phyloP scores from a whole-genome alignment of 2,113 vertebrate species.

The Pseudorhombus dupliciocellatus region DNA sequence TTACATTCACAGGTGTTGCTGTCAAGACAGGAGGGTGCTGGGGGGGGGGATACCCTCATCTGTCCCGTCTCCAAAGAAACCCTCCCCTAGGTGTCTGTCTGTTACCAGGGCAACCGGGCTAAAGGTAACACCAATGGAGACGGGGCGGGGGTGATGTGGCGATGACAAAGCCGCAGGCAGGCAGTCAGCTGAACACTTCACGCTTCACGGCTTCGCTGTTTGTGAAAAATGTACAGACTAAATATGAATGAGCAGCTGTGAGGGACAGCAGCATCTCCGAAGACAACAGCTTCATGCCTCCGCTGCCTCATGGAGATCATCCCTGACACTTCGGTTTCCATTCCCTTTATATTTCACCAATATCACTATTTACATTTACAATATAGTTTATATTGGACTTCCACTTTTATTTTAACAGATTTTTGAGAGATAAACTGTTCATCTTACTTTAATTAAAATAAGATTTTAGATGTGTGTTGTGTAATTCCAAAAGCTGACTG shows the following conservation, averaged over 20 bases:
- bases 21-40: slow-evolving; percentile 8
- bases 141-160: slow-evolving; percentile 7
- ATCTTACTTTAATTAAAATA: no score
- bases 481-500: not conserved
- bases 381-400: no score
- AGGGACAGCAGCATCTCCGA: not conserved
- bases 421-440: no score
- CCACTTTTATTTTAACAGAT: no score
- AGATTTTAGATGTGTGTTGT: not conserved
- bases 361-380: no score
- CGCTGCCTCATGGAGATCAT: not conserved
- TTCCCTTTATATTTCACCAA: no score
- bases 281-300: not conserved
- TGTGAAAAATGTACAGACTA: slow-evolving; percentile 6
- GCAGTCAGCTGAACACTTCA: not conserved
- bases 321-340: no score
- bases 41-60: slow-evolving; percentile 35
- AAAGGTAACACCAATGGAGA: slow-evolving; percentile 18
- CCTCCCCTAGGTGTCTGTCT: slow-evolving; percentile 52
- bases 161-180: slow-evolving; percentile 41
- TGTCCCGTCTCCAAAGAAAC: slow-evolving; percentile 59
- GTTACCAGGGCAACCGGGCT: slow-evolving; percentile 63
- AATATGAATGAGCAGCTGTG: slow-evolving; percentile 10
- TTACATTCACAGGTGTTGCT: slow-evolving; percentile 11
- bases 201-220: not conserved